Percentiles rank a stretch among this genome's conserved stretches.
phyloP scores from a whole-genome alignment of 2,113 vertebrate genomes.

The Amphiprion ocellaris region DNA sequence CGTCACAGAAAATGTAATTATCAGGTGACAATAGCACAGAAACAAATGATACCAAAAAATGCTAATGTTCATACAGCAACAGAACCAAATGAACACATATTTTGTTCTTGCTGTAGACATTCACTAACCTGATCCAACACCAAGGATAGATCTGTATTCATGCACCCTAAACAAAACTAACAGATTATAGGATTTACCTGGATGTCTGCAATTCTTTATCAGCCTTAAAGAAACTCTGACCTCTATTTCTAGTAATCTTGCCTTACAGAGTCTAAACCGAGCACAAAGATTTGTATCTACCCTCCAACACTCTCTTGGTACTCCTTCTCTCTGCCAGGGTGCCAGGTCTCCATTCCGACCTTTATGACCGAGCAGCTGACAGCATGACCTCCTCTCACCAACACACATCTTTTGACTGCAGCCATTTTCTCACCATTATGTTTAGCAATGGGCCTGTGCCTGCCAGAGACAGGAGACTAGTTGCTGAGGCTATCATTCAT shows the following conservation, averaged over 20 bases:
- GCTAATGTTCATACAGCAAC: neutral
- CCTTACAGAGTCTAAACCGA: neutral
- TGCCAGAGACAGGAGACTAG: slow-evolving; percentile 49
- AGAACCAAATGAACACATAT: neutral
- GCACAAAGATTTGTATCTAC: neutral
- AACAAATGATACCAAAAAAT: neutral
- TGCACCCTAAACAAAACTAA: neutral
- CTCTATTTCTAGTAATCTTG: neutral
- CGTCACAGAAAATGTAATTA: neutral
- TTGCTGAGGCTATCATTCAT: slow-evolving; percentile 77
- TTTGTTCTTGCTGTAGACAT: neutral
- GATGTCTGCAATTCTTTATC: neutral
- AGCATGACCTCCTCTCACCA: slow-evolving; percentile 49
- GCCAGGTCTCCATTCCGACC: slow-evolving; percentile 14
- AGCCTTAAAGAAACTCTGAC: neutral
- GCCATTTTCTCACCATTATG: slow-evolving; percentile 66
- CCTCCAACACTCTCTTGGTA: slow-evolving; percentile 3
- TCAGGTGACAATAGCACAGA: neutral
- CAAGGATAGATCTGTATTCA: neutral
- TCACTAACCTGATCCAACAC: neutral
- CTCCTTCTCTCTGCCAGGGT: slow-evolving; percentile 33
- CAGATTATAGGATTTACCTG: neutral
- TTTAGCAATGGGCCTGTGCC: slow-evolving; percentile 49
- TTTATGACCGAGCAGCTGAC: slow-evolving; percentile 51
- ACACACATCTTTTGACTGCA: slow-evolving; percentile 57